A percentile compares a stretch with the other conserved stretches of the same genome.
These are phyloP conservation scores for Pocota personata DNA, from an alignment of 2,888 invertebrate genomes.

Conservation along the genomic window DNA sequence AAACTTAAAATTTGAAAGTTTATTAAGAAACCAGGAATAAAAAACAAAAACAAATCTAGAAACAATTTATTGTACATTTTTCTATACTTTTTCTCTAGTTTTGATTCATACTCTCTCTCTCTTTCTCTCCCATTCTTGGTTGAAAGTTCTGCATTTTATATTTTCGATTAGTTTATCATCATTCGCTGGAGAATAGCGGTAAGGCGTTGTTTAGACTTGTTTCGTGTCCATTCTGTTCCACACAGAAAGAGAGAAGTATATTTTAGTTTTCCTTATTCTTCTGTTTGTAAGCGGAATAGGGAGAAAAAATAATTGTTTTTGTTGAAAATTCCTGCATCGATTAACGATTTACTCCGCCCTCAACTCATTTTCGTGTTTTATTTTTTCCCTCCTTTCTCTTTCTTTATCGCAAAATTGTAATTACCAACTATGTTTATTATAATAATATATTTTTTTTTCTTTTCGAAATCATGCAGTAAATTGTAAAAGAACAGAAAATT, in stretches of 20 bases:
- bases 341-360: constrained; percentile 8
- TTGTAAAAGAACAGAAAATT: constrained; percentile 29
- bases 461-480: constrained; percentile 22
- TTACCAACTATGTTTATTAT: constrained; percentile 40
- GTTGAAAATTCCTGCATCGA: not conserved
- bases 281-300: not conserved
- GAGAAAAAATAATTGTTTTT: not conserved
- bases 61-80: constrained; percentile 66
- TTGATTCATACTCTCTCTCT: not conserved
- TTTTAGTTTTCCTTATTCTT: constrained; percentile 1
- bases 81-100: constrained; percentile 45
- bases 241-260: constrained; percentile 6
- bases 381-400: constrained; percentile 13
- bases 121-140: not conserved
- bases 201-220: not conserved
- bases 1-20: constrained; percentile 66
- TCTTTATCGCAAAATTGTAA: constrained; percentile 48
- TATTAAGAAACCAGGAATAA: constrained; percentile 60
- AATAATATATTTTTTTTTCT: not conserved
- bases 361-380: constrained; percentile 1
- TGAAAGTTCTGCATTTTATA: not conserved
- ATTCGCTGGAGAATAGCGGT: not conserved
- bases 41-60: constrained; percentile 50
- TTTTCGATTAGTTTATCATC: not conserved
- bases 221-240: not conserved